Base-by-base conservation (phyloP, 2,888 invertebrate genomes). In the Drepana falcataria region DNA sequence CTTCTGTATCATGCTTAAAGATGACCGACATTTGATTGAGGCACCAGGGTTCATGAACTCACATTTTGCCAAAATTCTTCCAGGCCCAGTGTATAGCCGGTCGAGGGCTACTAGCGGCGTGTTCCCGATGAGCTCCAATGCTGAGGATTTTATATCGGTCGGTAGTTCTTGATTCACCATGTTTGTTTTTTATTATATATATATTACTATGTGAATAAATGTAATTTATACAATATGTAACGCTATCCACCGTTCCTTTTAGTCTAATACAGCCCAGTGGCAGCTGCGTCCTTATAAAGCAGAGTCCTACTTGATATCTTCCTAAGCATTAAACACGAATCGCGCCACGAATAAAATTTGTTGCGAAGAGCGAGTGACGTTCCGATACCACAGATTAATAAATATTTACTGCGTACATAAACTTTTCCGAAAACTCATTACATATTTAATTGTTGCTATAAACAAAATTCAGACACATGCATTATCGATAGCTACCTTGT, bases 21-120 rank as follows among this genome's bases (percentile, higher is more conserved):
- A 82, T 1, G 90, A 91, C 9, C 90, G 82, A 55, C 83, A 83
- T 74, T 91, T 91, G 44, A 91, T 80, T 1, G 90, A 91, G 7
- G 82, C 90, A 40, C 90, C 87, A 5, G 90, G 90, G 54, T 89
- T 91, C 88, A 88, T 90, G 58, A 85, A 90, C 66, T 91, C 90
- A 71, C 90, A 91, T 82, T 90, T 91, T 1, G 80, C 90, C 48
- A 91, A 66, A 56, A 91, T 81, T 35, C 90, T 71, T 4, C 90
- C 90, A 2, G 90, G 88, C 2, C 90, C 90, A 0, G 83, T 59
- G 60, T 88, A 74, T 1, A 90, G 55, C 44, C 90, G 82, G 58
- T 91, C 90, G 48, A 91, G 73, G 1, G 90, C 90, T n/a, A 91
- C 81, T 37, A 91, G 72, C 4, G 90, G 90, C 1, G 90, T 91